phyloP scores from a whole-genome alignment of 2,888 invertebrate genomes.

The Cabera pusaria region DNA sequence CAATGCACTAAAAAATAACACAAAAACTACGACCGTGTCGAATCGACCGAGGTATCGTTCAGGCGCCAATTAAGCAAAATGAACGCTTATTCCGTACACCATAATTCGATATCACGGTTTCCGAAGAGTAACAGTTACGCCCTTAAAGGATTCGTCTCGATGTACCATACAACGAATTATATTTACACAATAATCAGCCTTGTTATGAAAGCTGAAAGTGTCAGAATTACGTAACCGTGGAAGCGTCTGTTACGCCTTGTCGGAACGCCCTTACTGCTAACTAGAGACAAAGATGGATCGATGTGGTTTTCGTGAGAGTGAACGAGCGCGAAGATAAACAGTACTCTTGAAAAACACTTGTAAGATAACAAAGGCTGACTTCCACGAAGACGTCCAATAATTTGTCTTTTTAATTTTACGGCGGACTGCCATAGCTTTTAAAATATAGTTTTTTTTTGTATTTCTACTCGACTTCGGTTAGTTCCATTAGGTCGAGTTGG shows the following conservation, averaged over 20 bases:
- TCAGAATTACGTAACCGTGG: conserved; percentile 78
- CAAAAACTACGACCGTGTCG: conserved; percentile 63
- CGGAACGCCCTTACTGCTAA: conserved; percentile 74
- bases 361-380: conserved; percentile 81
- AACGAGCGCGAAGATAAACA: conserved; percentile 69
- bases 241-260: conserved; percentile 79
- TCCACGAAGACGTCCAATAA: conserved; percentile 83
- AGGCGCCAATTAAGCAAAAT: conserved; percentile 77
- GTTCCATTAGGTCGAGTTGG: conserved; percentile 71
- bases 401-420: conserved; percentile 83
- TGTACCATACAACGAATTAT: conserved; percentile 54
- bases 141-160: conserved; percentile 69
- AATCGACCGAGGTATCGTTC: conserved; percentile 67
- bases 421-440: conserved; percentile 78
- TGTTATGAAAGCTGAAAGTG: conserved; percentile 79
- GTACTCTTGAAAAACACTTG: conserved; percentile 82
- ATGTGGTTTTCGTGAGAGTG: conserved; percentile 51
- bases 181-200: conserved; percentile 73
- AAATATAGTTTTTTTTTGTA: conserved; percentile 64
- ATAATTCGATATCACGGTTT: conserved; percentile 78
- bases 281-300: conserved; percentile 72
- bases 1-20: conserved; percentile 44
- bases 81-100: conserved; percentile 71
- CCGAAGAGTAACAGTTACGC: conserved; percentile 66
- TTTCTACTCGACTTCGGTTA: conserved; percentile 65